Base-by-base conservation (phyloP, 2,888 invertebrate genomes). In the Druceiella hillmani region DNA sequence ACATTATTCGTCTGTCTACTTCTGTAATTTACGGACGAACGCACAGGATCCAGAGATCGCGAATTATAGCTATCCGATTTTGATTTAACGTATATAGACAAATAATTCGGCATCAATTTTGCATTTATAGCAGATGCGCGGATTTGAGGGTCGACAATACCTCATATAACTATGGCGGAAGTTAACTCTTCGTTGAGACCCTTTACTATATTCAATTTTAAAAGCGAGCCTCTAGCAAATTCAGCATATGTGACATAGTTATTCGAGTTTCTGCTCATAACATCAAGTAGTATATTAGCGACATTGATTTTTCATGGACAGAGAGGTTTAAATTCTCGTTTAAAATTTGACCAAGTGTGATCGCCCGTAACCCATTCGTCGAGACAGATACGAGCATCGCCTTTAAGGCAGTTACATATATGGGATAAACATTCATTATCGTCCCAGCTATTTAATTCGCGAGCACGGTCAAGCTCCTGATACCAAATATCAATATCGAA, bases 311-410 rank as follows among this genome's bases (percentile, higher is more conserved):
- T 39, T 9, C 38, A 31, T 13, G 39, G 36, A 25, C 46, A 44
- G 4, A 48, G 26, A 2, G 45, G 28, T 4, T 37, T 39, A 16
- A 48, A 44, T 32, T 46, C 41, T 2, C 6, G 9, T 26, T 46
- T 45, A 33, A 46, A 48, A 36, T 42, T 45, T n/a, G 30, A 33
- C 46, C 45, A 45, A 11, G 33, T 40, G 2, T 44, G 37, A 20
- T 45, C 40, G 17, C 17, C 41, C 2, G 38, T 41, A 4, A 44
- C 40, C 44, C 44, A 47, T 1, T 43, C 38, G 13, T 34, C 41
- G 4, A 45, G 27, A 43, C 47, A 47, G 2, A 16, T 20, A 3
- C 28, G 30, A 7, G 45, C 41, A 16, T 45, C 47, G 9, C 45
- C 47, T 10, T 27, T 37, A n/a, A 47, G 24, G 13, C 47, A 43